Base-by-base conservation (phyloP, 1,140 invertebrate genomes). In the Penaeus japonicus region DNA sequence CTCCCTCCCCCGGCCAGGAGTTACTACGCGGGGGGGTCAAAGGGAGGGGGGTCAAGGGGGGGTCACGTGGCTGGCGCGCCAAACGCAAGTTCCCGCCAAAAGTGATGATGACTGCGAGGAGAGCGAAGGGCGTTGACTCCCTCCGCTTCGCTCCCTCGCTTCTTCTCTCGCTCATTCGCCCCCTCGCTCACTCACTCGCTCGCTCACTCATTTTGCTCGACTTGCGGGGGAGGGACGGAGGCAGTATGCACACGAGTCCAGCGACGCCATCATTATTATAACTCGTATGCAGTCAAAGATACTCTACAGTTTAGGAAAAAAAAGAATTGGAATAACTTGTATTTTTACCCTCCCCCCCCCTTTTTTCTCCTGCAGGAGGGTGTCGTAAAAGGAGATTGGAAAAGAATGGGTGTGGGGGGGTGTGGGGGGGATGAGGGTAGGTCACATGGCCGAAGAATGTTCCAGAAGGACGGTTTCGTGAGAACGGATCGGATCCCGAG, bases 1-100 rank as follows among this genome's bases (percentile, higher is more conserved):
- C 47, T 47, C 47, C 47, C 47, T 39, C 35, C 47, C 47, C 47
- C 47, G 47, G 47, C 10, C 47, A 47, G 47, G 47, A 75, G 83
- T 78, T 85, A 85, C 84, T 85, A 85, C 84, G 84, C 39, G 30
- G 39, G 27, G 39, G 73, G 73, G 73, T 75, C 70, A 32, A 32
- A 77, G 27, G 39, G 73, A 39, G 73, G 30, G 54, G 79, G 54
- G 47, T 20, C 7, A 73, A 55, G 65, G 79, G 79, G 84, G 53
- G 84, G 70, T 85, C 65, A 85, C 84, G 84, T 85, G 84, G 84
- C 70, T 85, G 84, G 84, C 70, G 84, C 84, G 84, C 84, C 84
- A 85, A 85, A 85, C 84, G 55, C 70, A 85, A 78, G 70, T 85
- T 85, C 84, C 84, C 84, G 84, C 84, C 84, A 85, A 85, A 85